phyloP scores from a whole-genome alignment of 2,113 vertebrate species.

The Mirounga angustirostris region DNA sequence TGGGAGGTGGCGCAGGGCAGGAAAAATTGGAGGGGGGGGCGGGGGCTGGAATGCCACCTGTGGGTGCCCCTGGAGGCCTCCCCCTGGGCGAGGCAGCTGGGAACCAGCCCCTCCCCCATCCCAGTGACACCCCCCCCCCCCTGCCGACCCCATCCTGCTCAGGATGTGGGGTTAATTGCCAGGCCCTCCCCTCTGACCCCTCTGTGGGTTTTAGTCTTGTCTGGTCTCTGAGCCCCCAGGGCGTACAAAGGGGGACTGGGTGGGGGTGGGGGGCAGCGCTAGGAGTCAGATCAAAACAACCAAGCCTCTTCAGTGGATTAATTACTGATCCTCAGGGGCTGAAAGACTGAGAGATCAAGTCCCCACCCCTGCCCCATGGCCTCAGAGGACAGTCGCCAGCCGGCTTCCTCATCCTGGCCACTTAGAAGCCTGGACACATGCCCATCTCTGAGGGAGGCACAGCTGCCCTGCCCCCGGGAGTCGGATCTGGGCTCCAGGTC shows the following conservation, averaged over 20 bases:
- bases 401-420: background rate
- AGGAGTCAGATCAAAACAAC: conserved; percentile 85
- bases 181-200: conserved; percentile 88
- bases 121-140: background rate
- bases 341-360: conserved; percentile 84
- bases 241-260: conserved; percentile 85
- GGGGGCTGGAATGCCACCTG: conserved; percentile 68
- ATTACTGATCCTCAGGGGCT: conserved; percentile 88
- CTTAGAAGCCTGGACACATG: background rate
- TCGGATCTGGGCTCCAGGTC: too few relatives aligned
- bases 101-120: conserved; percentile 50
- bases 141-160: conserved; percentile 71
- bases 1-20: background rate
- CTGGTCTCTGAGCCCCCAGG: conserved; percentile 86
- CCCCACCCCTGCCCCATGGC: conserved; percentile 38
- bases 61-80: conserved; percentile 55
- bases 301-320: conserved; percentile 88
- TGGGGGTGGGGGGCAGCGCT: background rate
- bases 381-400: conserved; percentile 57
- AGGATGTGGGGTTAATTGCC: conserved; percentile 89
- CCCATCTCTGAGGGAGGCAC: accelerated
- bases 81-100: conserved; percentile 38
- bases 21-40: too few relatives aligned
- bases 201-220: conserved; percentile 90
- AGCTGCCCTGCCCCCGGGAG: background rate